phyloP scores from a whole-genome alignment of 2,113 vertebrate genomes.

The Aphelocoma coerulescens region DNA sequence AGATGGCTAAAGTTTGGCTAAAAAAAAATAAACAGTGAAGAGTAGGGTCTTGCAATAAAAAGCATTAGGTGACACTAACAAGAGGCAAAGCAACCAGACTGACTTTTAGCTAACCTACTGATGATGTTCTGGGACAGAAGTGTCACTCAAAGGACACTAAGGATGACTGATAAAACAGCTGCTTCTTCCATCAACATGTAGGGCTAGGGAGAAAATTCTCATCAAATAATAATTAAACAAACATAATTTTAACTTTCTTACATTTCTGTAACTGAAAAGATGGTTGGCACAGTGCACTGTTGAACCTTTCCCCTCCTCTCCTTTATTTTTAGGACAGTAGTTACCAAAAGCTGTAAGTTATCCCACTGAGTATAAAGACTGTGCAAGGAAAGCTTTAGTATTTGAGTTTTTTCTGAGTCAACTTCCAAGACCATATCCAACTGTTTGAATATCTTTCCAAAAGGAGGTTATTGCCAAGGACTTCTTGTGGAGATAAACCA shows the following conservation, averaged over 20 bases:
- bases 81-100: neutral
- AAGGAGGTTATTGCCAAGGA: neutral
- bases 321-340: neutral
- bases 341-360: neutral
- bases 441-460: neutral
- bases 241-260: neutral
- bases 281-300: neutral
- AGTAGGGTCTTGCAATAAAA: neutral
- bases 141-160: neutral
- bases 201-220: neutral
- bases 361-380: neutral
- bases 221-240: neutral
- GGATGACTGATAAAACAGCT: neutral
- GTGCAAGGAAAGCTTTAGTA: neutral
- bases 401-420: neutral
- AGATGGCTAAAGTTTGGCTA: neutral
- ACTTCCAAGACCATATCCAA: neutral
- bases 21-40: neutral
- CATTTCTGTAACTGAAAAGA: neutral
- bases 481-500: neutral
- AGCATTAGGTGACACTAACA: neutral
- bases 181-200: neutral
- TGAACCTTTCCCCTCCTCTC: neutral
- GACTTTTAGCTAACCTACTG: neutral
- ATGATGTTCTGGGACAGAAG: neutral